These are phyloP conservation scores for Temnothorax ravouxi DNA, from an alignment of 2,888 invertebrate species.

Conservation along the genomic window DNA sequence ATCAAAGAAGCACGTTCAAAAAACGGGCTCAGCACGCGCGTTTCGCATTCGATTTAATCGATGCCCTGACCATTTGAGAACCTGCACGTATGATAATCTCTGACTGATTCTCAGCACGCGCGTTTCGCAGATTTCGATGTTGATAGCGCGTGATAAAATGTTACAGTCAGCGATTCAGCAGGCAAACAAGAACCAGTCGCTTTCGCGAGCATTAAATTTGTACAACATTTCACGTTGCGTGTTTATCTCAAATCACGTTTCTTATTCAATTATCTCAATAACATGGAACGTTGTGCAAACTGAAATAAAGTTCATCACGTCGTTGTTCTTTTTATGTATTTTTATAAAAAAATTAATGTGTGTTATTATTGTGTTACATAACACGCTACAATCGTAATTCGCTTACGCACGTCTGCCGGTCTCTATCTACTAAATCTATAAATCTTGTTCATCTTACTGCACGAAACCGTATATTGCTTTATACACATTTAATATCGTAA, in stretches of 20 bases:
- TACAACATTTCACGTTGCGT: not conserved
- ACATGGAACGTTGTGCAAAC: not conserved
- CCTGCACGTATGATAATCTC: slow-evolving; percentile 13
- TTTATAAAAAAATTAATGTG: not conserved
- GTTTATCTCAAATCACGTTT: not conserved
- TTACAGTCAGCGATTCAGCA: not conserved
- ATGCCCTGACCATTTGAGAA: not conserved
- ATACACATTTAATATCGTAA: not conserved
- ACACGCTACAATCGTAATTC: not conserved
- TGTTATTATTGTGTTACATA: not conserved
- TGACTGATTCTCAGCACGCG: slow-evolving; percentile 2
- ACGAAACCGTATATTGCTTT: not conserved
- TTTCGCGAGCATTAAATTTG: slow-evolving; percentile 3
- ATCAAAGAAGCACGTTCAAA: slow-evolving; percentile 23
- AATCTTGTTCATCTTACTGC: not conserved
- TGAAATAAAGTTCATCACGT: not conserved
- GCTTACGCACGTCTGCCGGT: not conserved
- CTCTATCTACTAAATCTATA: not conserved
- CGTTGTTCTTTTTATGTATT: not conserved
- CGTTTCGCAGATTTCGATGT: slow-evolving; percentile 5
- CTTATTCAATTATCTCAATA: not conserved
- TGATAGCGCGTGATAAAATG: not conserved
- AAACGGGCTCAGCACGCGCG: not conserved
- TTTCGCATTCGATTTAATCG: slow-evolving; percentile 20
- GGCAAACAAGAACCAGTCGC: slow-evolving; percentile 1